Evolutionary conservation across 2,888 invertebrate genomes (phyloP), one percentile per base, ranked within the genome.

Genomic region (Rhyacophila evoluta): DNA sequence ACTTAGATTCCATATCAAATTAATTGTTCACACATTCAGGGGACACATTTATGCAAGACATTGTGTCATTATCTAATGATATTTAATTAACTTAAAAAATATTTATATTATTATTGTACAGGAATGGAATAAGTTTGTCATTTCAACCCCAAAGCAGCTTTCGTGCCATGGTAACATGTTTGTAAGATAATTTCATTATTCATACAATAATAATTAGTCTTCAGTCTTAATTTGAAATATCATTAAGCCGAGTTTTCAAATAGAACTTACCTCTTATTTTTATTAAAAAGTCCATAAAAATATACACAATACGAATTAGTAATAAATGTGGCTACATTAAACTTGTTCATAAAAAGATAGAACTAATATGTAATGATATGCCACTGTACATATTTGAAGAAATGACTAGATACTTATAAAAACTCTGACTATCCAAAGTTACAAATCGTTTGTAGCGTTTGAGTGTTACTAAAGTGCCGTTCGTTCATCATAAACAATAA

Each of bases 401-500:
- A 55, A 55, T 55, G 55, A 55, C 55, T 55, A 55, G 55, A 55
- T 25, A 19, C 55, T 41, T 19, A 2, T 15, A 55, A 55, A 19
- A 19, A 55, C 19, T 55, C 55, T 55, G 25, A 25, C 15, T 15
- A 55, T 55, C 1, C 55, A 19, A 19, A 8, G 15, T 1, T 55
- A 25, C 55, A 25, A 19, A 10, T 19, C 19, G 19, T 55, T 55
- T 8, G 19, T 55, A 55, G 8, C 19, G 19, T 55, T 55, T 55
- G 4, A 33, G 29, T 33, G 6, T 33, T 28, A 28, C 87, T 90
- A 94, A 72, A 95, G 91, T 6, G 94, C 94, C 36, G 95, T 95
- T 83, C 95, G 88, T 88, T 95, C 95, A 85, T 95, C 94, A 85
- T 94, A 95, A 8, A 95, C 94, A 81, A 95, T 94, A 81, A 95